phyloP scores from a whole-genome alignment of 2,113 vertebrate genomes.

The Castor canadensis region DNA sequence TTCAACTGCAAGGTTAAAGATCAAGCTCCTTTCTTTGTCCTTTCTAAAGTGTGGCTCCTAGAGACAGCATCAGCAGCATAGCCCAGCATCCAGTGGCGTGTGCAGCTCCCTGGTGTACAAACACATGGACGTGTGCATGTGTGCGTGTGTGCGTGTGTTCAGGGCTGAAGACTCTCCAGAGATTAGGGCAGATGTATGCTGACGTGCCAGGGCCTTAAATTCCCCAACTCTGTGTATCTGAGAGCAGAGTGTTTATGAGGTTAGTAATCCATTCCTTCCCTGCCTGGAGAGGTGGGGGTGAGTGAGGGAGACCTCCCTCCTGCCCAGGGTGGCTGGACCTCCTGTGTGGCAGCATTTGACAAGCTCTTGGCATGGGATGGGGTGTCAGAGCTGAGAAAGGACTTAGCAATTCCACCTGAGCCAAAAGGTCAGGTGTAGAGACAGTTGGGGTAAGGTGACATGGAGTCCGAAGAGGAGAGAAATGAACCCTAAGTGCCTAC shows the following conservation, averaged over 20 bases:
- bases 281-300: not conserved
- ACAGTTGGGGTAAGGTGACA: too few relatives aligned
- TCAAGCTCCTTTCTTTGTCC: not conserved
- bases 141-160: not conserved
- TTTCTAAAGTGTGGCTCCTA: not conserved
- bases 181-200: not conserved
- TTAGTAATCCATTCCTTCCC: not conserved
- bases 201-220: not conserved
- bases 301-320: too few relatives aligned
- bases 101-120: not conserved
- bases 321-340: not conserved
- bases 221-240: not conserved
- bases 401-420: not conserved
- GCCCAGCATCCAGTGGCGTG: not conserved
- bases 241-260: not conserved
- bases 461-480: not conserved
- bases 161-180: not conserved
- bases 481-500: not conserved
- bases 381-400: not conserved
- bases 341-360: not conserved
- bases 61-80: not conserved
- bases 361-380: not conserved
- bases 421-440: not conserved
- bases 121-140: rapidly evolving
- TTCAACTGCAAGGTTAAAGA: not conserved